These are phyloP conservation scores for Anguilla rostrata DNA, from an alignment of 2,113 vertebrate genomes.

Conservation along the genomic window DNA sequence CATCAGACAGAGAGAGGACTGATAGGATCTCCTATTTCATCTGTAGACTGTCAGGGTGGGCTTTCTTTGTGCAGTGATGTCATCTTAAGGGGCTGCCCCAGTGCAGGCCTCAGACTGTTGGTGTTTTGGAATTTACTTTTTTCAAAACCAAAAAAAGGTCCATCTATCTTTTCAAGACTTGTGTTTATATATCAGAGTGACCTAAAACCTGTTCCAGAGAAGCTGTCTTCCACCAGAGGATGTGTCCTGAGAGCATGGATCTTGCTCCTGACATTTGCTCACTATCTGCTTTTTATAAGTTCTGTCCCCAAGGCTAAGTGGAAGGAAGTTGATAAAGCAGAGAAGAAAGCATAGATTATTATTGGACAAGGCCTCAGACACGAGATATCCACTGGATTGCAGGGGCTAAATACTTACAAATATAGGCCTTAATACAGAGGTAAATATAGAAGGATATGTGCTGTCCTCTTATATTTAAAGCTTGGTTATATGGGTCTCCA, in stretches of 20 bases:
- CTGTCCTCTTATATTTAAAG: not conserved
- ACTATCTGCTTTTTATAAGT: not conserved
- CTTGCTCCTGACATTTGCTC: not conserved
- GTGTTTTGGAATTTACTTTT: not conserved
- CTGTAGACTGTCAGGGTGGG: not conserved
- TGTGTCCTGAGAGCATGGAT: not conserved
- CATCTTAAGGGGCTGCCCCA: not conserved
- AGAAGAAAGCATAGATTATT: not conserved
- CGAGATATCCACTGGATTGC: slow-evolving; percentile 1
- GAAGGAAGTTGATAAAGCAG: slow-evolving; percentile 1
- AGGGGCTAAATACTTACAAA: not conserved
- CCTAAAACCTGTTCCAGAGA: not conserved
- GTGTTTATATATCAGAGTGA: not conserved
- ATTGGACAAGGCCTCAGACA: slow-evolving; percentile 9
- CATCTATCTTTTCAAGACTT: not conserved
- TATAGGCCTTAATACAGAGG: not conserved
- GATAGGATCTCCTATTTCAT: slow-evolving; percentile 8
- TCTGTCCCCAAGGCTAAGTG: not conserved
- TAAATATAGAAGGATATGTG: not conserved
- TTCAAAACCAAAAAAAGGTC: not conserved
- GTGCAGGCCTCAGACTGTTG: not conserved
- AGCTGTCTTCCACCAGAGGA: not conserved
- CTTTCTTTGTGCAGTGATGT: not conserved
- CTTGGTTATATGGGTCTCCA: not conserved
- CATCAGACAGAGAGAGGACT: not conserved